These are phyloP conservation scores for Clarias gariepinus DNA, from an alignment of 2,113 vertebrate genomes.

Conservation along the genomic window DNA sequence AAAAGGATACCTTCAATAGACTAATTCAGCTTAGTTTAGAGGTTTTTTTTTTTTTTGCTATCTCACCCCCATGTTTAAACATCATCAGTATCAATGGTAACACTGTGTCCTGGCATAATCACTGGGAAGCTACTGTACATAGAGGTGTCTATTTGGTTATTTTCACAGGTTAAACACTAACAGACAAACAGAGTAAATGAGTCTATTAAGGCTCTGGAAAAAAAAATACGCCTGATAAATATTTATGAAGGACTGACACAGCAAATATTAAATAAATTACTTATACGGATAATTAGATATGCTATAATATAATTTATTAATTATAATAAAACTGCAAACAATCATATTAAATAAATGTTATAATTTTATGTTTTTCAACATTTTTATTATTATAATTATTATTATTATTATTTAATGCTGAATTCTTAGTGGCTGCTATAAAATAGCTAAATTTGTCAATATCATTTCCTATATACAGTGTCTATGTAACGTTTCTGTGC, in stretches of 20 bases:
- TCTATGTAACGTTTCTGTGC: background rate
- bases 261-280: background rate
- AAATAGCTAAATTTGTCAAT: background rate
- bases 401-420: background rate
- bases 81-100: background rate
- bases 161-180: background rate
- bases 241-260: background rate
- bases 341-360: background rate
- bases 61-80: slow-evolving; percentile 8
- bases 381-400: background rate
- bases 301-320: background rate
- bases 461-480: background rate
- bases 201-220: background rate
- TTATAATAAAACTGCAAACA: background rate
- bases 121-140: background rate
- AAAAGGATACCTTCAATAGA: background rate
- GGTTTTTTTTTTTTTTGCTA: background rate
- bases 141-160: background rate
- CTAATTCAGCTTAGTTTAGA: background rate
- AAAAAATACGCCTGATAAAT: background rate
- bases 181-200: background rate
- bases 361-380: background rate
- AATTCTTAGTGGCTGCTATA: background rate
- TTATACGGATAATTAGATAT: background rate
- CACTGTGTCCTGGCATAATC: background rate